A percentile compares a stretch with the other conserved stretches of the same genome.
Conservation (phyloP, 2,113 vertebrate species). For the Chlorodrepanis virens region DNA sequence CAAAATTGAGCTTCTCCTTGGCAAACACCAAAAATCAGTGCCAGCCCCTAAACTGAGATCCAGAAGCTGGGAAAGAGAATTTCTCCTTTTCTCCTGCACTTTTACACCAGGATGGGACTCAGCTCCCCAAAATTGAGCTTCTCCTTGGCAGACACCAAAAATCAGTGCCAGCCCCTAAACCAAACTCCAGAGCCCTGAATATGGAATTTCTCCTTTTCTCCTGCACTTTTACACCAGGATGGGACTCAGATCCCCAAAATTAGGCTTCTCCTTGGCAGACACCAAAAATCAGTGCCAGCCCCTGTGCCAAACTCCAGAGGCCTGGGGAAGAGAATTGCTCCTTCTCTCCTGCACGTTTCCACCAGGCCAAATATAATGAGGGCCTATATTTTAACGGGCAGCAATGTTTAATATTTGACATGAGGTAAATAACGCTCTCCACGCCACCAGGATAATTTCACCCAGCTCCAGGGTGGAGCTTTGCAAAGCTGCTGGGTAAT, state of each 20-base stretch:
- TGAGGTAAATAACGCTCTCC: constrained; percentile 55
- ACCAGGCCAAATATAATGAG: constrained; percentile 51
- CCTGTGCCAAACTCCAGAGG: neutral
- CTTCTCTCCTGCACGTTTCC: neutral
- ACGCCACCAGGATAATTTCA: constrained; percentile 44
- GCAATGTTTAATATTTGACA: constrained; percentile 56
- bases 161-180: neutral
- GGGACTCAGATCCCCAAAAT: neutral
- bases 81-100: neutral
- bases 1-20: neutral
- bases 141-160: neutral
- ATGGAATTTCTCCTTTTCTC: too few relatives aligned
- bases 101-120: neutral
- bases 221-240: too few relatives aligned
- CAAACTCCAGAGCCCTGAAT: too few relatives aligned
- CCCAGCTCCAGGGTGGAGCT: constrained; percentile 51
- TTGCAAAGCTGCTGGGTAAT: constrained; percentile 57
- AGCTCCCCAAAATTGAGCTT: neutral
- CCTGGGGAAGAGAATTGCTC: neutral
- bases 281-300: neutral
- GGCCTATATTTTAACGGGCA: constrained; percentile 56
- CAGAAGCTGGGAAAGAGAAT: too few relatives aligned
- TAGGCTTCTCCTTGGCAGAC: neutral
- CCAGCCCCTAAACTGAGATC: too few relatives aligned
- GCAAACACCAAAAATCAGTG: neutral